Evolutionary conservation across 2,888 invertebrate species (phyloP).

Genomic region (Eupsilia transversa): DNA sequence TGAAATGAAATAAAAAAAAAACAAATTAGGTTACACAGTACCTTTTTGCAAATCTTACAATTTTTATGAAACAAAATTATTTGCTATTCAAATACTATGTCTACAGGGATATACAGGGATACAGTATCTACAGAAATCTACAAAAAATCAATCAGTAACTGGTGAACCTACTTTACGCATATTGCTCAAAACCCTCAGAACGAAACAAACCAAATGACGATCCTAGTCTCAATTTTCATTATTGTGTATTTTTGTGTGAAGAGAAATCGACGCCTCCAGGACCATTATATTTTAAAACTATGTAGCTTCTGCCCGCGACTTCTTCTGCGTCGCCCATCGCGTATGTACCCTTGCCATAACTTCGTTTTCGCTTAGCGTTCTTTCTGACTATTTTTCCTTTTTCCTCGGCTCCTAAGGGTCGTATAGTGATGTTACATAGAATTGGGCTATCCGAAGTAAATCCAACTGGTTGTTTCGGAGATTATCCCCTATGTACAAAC

Average conservation of each 20-base stretch:
- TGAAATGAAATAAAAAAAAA: conserved; percentile 19
- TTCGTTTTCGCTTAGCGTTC: too few species aligned
- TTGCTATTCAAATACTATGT: not conserved
- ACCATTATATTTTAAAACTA: not conserved
- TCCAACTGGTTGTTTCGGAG: too few species aligned
- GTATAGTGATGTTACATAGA: too few species aligned
- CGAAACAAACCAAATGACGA: not conserved
- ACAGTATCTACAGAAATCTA: not conserved
- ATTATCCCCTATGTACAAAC: too few species aligned
- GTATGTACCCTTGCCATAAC: too few species aligned
- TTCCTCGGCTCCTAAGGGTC: too few species aligned
- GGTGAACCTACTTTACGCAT: not conserved
- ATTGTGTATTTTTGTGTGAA: not conserved
- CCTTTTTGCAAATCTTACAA: not conserved
- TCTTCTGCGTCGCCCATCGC: too few species aligned
- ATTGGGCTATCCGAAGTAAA: too few species aligned
- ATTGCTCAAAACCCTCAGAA: not conserved
- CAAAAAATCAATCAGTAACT: not conserved
- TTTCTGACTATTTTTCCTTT: too few species aligned
- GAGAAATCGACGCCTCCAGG: not conserved
- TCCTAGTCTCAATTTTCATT: not conserved
- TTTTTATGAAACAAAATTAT: not conserved
- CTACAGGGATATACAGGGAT: not conserved
- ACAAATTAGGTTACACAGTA: not conserved
- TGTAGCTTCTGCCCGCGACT: too few species aligned